Evolutionary conservation across 2,797 vertebrate genomes (phyloP).

Genomic region (Rhinichthys osculus): DNA sequence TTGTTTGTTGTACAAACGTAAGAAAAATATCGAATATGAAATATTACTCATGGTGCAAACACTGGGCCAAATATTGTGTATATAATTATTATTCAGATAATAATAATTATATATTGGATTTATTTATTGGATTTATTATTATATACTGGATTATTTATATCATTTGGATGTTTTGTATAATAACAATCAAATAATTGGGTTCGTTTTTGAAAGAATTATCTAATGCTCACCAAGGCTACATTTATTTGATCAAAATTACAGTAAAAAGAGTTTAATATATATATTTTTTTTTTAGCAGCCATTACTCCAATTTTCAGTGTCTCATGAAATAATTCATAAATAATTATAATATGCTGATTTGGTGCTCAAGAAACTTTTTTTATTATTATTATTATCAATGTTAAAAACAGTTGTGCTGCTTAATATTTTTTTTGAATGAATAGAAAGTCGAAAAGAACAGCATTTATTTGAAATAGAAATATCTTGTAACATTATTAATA

Average conservation of each 20-base stretch:
- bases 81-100: not conserved
- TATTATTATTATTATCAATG: not conserved
- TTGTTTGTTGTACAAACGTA: not conserved
- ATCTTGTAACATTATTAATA: not conserved
- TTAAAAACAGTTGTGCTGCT: not conserved
- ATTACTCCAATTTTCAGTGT: not conserved
- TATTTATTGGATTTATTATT: no score
- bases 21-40: not conserved
- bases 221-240: not conserved
- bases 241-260: not conserved
- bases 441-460: not conserved
- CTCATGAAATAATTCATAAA: not conserved
- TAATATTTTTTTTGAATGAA: not conserved
- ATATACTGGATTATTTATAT: not conserved
- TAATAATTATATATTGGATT: no score
- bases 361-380: not conserved
- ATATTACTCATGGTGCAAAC: not conserved
- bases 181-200: not conserved
- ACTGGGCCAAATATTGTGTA: not conserved
- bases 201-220: not conserved
- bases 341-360: not conserved
- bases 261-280: no score
- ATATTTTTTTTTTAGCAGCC: no score
- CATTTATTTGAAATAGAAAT: not conserved
- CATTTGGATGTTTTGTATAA: not conserved